Conservation (phyloP, 37 sponge, comb jelly and placozoan species). For the Aplysina aerophoba region DNA sequence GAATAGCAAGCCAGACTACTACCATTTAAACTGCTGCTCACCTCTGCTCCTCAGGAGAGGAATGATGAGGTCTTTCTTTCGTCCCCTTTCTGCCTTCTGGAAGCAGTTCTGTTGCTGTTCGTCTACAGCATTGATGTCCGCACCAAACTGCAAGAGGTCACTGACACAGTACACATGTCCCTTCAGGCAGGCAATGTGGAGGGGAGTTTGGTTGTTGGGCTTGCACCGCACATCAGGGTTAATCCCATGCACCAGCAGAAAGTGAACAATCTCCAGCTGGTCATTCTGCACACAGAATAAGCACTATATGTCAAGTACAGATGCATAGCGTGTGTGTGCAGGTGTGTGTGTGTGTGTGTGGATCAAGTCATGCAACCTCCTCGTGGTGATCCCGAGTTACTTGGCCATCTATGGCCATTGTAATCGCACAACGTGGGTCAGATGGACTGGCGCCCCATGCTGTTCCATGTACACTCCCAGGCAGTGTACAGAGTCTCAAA, state of each 20-base stretch:
- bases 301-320: neutral
- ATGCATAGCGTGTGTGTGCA: no score
- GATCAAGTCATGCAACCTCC: no score
- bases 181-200: conserved; percentile 69
- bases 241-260: conserved; percentile 60
- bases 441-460: no score
- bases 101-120: conserved; percentile 56
- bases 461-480: no score
- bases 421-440: no score
- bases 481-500: no score
- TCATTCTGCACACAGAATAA: conserved; percentile 19
- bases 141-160: conserved; percentile 63
- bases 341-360: no score
- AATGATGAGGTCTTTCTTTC: conserved; percentile 57
- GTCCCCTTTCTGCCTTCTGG: conserved; percentile 68
- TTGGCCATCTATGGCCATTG: no score
- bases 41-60: conserved; percentile 76
- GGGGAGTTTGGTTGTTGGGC: conserved; percentile 55
- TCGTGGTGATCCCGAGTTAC: no score
- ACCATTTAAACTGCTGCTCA: conserved; percentile 17
- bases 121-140: conserved; percentile 56
- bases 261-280: conserved; percentile 68
- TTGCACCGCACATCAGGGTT: conserved; percentile 47
- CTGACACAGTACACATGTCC: conserved; percentile 60
- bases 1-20: no score